A percentile compares a stretch with the other conserved stretches of the same genome.
Conservation (phyloP, 2,888 invertebrate genomes). For the Drosophila anceps region DNA sequence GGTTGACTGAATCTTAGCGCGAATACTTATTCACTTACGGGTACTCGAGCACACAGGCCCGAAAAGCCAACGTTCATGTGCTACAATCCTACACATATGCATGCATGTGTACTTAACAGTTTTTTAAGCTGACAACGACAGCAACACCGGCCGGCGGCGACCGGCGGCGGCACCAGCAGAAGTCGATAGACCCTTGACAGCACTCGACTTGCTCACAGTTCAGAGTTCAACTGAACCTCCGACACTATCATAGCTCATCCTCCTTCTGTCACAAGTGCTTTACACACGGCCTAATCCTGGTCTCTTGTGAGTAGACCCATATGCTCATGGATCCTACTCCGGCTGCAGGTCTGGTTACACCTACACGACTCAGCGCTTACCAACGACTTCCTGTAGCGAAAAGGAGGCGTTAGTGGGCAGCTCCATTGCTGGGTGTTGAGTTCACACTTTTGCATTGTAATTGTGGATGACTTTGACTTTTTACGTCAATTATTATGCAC, state of each 20-base stretch:
- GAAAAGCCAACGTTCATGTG: constrained; percentile 44
- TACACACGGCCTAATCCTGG: constrained; percentile 21
- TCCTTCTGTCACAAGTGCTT: constrained; percentile 60
- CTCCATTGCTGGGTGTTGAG: not conserved
- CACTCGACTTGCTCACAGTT: constrained; percentile 20
- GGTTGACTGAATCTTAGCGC: constrained; percentile 79
- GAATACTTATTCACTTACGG: constrained; percentile 72
- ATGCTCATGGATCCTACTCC: constrained; percentile 3
- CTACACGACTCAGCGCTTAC: constrained; percentile 5
- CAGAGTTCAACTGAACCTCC: not conserved
- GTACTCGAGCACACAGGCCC: constrained; percentile 28
- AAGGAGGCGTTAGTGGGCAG: constrained; percentile 8
- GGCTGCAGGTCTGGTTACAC: constrained; percentile 25
- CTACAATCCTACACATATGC: constrained; percentile 6
- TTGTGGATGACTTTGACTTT: constrained; percentile 4
- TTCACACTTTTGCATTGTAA: constrained; percentile 13
- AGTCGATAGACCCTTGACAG: constrained; percentile 28
- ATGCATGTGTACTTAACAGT: constrained; percentile 26
- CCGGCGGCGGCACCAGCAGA: constrained; percentile 7
- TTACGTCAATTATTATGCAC: not conserved
- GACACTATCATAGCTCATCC: constrained; percentile 57
- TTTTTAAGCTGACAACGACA: constrained; percentile 60
- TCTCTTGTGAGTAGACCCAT: constrained; percentile 6
- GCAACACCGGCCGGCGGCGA: constrained; percentile 18
- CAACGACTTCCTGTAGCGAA: constrained; percentile 11